Base-by-base conservation (phyloP, 2,888 invertebrate genomes). In the Hipparchia sbordonii region DNA sequence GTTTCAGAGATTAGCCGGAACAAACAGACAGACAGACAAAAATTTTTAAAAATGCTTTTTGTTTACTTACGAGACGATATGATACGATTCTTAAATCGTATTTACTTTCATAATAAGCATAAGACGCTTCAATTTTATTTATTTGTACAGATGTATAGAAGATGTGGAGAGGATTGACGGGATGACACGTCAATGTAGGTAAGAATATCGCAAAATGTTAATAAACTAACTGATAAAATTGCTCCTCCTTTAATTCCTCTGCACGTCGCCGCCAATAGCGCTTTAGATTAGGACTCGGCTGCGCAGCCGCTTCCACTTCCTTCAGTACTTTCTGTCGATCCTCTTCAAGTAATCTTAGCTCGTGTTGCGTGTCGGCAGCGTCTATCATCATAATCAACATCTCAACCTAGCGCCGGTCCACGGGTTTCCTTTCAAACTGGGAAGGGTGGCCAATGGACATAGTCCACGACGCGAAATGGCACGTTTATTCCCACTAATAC, bases 241-340 rank as follows among this genome's bases (percentile, higher is more conserved):
- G 82, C 74, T 92, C 90, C 72, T 92, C 90, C 59, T 90, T 90
- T 1, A 74, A 75, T 70, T 92, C 91, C 56, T 90, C 91, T 0
- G 81, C 85, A 0, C 92, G 87, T 0, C 87, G 85, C 1, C 86
- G 85, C 93, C 93, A 93, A 76, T 93, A 92, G 8, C 85, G 80
- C 73, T 79, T 78, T 52, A 91, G 77, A 54, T 81, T 83, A 0
- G 86, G 84, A 52, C 87, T 89, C 80, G 84, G 84, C n/a, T 77
- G 77, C 5, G 81, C 85, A 0, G 77, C 85, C 0, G 75, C 79
- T 7, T 89, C 88, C 0, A 85, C 72, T 67, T 87, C 84, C 10
- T 80, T 82, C 2, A 87, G 33, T 12, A 78, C 39, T 39, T 71
- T 79, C 3, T 78, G 78, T 0, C 83, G 82, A 8, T 86, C 85